These are phyloP conservation scores for Crypturellus tataupa DNA, from an alignment of 2,797 vertebrate species.

Conservation along the genomic window DNA sequence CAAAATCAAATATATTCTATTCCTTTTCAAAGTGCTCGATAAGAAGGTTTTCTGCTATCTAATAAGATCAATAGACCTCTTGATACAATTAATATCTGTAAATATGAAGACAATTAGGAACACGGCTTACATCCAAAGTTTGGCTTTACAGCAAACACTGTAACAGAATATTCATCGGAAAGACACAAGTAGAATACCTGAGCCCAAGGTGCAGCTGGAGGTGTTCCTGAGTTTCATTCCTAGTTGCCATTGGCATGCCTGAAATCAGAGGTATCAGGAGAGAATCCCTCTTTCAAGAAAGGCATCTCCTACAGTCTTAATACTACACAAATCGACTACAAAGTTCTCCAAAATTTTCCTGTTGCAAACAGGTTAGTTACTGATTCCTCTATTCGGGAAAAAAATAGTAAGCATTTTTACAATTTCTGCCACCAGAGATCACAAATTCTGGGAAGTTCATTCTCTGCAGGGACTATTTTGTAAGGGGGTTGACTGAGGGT, in stretches of 20 bases:
- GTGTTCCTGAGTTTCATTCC: background rate
- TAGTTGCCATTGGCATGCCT: background rate
- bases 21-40: background rate
- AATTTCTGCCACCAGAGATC: background rate
- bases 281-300: background rate
- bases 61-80: background rate
- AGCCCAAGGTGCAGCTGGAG: background rate
- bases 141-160: background rate
- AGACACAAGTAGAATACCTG: background rate
- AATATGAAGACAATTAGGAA: background rate
- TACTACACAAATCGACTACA: background rate
- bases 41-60: background rate
- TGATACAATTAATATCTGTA: background rate
- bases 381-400: background rate
- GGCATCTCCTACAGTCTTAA: background rate
- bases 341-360: background rate
- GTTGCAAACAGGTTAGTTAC: background rate
- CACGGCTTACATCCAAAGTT: background rate
- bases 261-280: background rate
- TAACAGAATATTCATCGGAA: background rate
- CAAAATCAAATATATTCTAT: background rate
- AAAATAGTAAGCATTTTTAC: background rate
- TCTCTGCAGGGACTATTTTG: background rate
- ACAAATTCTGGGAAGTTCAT: background rate
- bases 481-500: background rate